Conservation (phyloP, 2,888 invertebrate species). For the Diarsia dahlii region DNA sequence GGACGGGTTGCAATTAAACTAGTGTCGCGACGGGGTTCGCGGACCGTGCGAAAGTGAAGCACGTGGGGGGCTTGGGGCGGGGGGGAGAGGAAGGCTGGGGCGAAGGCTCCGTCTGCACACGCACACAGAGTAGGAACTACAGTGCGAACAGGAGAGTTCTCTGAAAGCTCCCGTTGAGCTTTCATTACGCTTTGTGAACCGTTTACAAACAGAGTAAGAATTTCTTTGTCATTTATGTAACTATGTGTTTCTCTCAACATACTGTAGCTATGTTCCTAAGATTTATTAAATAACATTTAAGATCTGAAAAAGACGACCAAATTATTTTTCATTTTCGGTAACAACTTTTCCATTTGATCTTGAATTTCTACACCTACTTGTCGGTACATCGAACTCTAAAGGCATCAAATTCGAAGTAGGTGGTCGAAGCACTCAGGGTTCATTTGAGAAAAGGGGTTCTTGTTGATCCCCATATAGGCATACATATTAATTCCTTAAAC, state of each 20-base stretch:
- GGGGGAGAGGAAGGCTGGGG: slow-evolving; percentile 67
- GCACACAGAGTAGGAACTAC: slow-evolving; percentile 60
- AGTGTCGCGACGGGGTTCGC: slow-evolving; percentile 89
- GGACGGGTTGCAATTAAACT: slow-evolving; percentile 88
- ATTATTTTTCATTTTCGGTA: not conserved
- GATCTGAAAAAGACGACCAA: not conserved
- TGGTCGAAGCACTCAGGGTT: slow-evolving; percentile 24
- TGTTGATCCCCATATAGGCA: slow-evolving; percentile 17
- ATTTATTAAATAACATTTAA: not conserved
- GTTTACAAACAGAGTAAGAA: slow-evolving; percentile 2
- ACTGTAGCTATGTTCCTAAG: not conserved
- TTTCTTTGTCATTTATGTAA: not conserved
- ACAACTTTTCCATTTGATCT: not conserved
- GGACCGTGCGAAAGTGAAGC: slow-evolving; percentile 89
- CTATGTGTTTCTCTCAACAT: not conserved
- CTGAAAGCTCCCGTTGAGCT: slow-evolving; percentile 33
- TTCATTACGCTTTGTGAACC: slow-evolving; percentile 21
- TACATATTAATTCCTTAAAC: slow-evolving; percentile 41
- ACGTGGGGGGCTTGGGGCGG: slow-evolving; percentile 70
- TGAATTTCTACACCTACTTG: not conserved
- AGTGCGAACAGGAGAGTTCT: slow-evolving; percentile 35
- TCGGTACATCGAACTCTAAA: not conserved
- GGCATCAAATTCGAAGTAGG: slow-evolving; percentile 28
- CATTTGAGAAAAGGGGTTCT: slow-evolving; percentile 20
- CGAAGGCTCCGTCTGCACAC: slow-evolving; percentile 65